phyloP scores from a whole-genome alignment of 1,140 invertebrate species.

The Temnothorax longispinosus region DNA sequence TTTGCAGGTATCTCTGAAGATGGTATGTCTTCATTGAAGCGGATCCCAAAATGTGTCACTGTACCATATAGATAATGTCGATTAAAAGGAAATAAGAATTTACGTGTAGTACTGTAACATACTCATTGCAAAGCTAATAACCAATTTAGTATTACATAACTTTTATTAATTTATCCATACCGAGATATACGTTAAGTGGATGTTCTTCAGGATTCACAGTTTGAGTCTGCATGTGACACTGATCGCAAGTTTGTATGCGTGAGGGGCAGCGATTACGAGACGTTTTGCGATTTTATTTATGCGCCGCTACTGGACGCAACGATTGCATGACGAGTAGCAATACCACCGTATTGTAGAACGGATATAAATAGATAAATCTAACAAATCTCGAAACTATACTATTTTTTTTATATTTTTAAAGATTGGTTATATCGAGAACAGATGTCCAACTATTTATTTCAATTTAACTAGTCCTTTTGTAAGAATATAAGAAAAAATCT shows the following conservation, averaged over 20 bases:
- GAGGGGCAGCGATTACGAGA: constrained; percentile 39
- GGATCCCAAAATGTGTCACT: constrained; percentile 70
- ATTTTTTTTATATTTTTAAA: not conserved
- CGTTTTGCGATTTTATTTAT: constrained; percentile 39
- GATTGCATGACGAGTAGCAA: constrained; percentile 43
- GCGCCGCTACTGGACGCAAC: not conserved
- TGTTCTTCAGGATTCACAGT: constrained; percentile 60
- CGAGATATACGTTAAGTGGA: constrained; percentile 65
- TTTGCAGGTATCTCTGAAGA: constrained; percentile 62
- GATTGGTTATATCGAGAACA: constrained; percentile 8
- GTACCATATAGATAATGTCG: constrained; percentile 80
- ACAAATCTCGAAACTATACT: not conserved
- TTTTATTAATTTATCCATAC: constrained; percentile 76
- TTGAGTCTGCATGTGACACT: constrained; percentile 53
- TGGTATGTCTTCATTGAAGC: constrained; percentile 55
- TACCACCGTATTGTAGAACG: constrained; percentile 2
- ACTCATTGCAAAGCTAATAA: constrained; percentile 79
- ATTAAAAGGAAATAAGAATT: constrained; percentile 78
- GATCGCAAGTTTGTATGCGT: constrained; percentile 27
- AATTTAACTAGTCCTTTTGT: not conserved
- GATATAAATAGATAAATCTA: not conserved
- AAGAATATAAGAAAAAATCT: not conserved
- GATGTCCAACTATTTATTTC: not conserved
- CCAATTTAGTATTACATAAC: constrained; percentile 71
- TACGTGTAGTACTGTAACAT: constrained; percentile 79